Evolutionary conservation across 2,113 vertebrate species (phyloP).

Genomic region (Dicerorhinus sumatrensis): DNA sequence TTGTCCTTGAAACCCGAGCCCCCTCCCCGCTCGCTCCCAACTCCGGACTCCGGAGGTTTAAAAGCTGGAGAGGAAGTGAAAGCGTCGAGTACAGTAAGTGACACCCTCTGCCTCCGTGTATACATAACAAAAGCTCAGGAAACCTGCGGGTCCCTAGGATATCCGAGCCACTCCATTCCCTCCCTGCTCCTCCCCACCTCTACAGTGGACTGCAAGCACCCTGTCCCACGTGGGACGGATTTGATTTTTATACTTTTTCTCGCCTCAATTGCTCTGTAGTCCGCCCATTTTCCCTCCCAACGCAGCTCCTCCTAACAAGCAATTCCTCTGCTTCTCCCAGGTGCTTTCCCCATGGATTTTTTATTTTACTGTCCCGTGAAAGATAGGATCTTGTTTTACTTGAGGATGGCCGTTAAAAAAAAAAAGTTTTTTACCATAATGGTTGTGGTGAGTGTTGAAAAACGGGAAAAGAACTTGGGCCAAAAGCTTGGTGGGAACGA

Average conservation of each 20-base stretch:
- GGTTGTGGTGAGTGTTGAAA: neutral
- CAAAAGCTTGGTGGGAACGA: neutral
- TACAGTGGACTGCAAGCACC: neutral
- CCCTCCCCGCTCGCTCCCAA: neutral
- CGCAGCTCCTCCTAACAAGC: neutral
- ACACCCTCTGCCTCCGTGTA: conserved; percentile 64
- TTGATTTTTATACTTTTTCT: neutral
- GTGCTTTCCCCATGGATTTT: neutral
- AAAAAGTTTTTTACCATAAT: neutral
- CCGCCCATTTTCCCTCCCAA: neutral
- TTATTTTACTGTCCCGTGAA: neutral
- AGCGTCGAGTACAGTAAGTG: conserved; percentile 67
- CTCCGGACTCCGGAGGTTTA: neutral
- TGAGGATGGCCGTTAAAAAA: neutral
- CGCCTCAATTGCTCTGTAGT: neutral
- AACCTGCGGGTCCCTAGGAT: conserved; percentile 35
- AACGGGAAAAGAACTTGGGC: neutral
- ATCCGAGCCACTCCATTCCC: neutral
- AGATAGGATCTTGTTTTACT: neutral
- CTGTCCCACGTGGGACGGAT: neutral
- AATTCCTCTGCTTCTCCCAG: neutral
- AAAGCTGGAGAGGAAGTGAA: conserved; percentile 66
- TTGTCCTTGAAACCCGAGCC: conserved; percentile 66
- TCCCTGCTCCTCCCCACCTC: neutral
- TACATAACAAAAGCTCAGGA: conserved; percentile 83